Conservation (phyloP, 2,888 invertebrate genomes). For the Oscheius sp. region DNA sequence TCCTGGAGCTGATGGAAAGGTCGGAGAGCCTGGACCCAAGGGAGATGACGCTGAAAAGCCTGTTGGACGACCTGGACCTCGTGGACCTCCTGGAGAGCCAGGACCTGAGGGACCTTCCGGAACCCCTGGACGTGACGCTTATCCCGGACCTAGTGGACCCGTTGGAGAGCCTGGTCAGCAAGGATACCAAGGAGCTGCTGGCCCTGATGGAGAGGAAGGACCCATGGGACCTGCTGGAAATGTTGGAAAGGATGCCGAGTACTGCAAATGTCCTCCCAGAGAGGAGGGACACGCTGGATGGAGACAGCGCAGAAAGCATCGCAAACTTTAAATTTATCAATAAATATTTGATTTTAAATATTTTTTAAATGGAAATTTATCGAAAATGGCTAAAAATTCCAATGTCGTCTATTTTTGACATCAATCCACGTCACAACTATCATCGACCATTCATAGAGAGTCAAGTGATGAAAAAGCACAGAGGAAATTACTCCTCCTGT, state of each 20-base stretch:
- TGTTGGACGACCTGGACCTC: conserved; percentile 62
- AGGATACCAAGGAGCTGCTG: conserved; percentile 62
- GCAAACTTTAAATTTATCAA: conserved; percentile 19
- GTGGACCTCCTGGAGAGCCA: conserved; percentile 62
- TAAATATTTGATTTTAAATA: not conserved
- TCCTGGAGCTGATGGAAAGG: conserved; percentile 62
- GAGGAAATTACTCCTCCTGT: too few species aligned
- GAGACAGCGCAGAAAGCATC: conserved; percentile 30
- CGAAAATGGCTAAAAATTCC: too few species aligned
- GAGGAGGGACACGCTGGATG: conserved; percentile 39
- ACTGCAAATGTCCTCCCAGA: conserved; percentile 64
- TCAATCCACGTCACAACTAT: too few species aligned
- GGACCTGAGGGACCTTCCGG: conserved; percentile 58
- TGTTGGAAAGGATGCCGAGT: conserved; percentile 61
- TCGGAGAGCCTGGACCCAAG: conserved; percentile 63
- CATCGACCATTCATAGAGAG: too few species aligned
- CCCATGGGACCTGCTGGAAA: conserved; percentile 49
- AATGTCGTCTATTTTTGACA: too few species aligned
- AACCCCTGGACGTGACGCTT: conserved; percentile 52
- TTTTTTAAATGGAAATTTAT: too few species aligned
- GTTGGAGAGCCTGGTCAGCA: conserved; percentile 62
- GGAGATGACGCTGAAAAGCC: conserved; percentile 69
- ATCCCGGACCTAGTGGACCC: conserved; percentile 57
- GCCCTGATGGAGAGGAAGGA: conserved; percentile 59
- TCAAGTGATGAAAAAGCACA: too few species aligned